These are phyloP conservation scores for Platerodrilus igneus DNA, from an alignment of 2,888 invertebrate genomes.

Conservation along the genomic window DNA sequence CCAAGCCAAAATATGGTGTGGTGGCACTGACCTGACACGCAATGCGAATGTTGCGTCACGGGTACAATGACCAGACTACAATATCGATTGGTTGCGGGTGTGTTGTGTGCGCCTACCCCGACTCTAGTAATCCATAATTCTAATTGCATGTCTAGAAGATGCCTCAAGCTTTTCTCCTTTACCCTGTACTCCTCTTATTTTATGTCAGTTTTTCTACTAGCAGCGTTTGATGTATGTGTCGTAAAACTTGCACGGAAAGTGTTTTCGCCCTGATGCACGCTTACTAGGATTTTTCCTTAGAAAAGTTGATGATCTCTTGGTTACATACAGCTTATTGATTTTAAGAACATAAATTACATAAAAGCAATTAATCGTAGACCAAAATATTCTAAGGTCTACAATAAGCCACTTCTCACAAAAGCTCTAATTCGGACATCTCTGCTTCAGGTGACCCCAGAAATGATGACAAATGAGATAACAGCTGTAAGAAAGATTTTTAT, in stretches of 20 bases:
- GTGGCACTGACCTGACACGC: slow-evolving; percentile 35
- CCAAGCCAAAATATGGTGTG: slow-evolving; percentile 31
- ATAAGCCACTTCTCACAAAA: too few relatives aligned
- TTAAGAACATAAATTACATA: too few relatives aligned
- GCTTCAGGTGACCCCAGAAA: too few relatives aligned
- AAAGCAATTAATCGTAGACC: too few relatives aligned
- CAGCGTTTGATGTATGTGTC: slow-evolving; percentile 14
- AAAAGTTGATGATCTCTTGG: too few relatives aligned
- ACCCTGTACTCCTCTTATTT: slow-evolving; percentile 8
- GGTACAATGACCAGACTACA: slow-evolving; percentile 41
- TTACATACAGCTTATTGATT: too few relatives aligned
- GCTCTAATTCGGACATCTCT: too few relatives aligned
- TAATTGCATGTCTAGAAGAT: slow-evolving; percentile 29
- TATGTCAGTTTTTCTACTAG: slow-evolving; percentile 17
- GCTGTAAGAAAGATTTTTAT: too few relatives aligned
- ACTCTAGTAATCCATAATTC: slow-evolving; percentile 32
- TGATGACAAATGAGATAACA: too few relatives aligned
- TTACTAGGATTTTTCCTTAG: too few relatives aligned
- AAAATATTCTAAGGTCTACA: too few relatives aligned
- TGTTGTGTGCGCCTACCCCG: slow-evolving; percentile 27
- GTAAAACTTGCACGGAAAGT: slow-evolving; percentile 9
- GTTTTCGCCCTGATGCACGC: neutral
- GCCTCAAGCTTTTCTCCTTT: slow-evolving; percentile 9
- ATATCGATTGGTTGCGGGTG: slow-evolving; percentile 35
- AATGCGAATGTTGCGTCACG: slow-evolving; percentile 38